These are phyloP conservation scores for Monodelphis domestica DNA, from an alignment of 2,797 vertebrate species.

Conservation along the genomic window DNA sequence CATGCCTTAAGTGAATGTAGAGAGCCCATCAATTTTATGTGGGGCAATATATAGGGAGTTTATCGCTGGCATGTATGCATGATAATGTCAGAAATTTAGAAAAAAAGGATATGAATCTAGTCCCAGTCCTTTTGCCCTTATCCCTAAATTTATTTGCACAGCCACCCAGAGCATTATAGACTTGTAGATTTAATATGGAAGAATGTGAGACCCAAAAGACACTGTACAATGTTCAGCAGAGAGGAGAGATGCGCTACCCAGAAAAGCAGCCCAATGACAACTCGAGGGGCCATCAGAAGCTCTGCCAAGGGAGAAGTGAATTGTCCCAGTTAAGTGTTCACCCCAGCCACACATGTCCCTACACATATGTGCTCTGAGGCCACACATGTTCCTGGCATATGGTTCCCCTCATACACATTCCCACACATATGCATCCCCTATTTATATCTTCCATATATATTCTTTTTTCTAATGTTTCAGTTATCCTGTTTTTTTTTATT, in stretches of 20 bases:
- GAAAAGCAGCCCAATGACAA: background rate
- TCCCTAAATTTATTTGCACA: background rate
- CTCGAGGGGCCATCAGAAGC: background rate
- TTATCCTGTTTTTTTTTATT: too few relatives aligned
- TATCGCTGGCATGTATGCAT: background rate
- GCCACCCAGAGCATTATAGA: background rate
- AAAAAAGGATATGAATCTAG: background rate
- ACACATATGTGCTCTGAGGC: background rate
- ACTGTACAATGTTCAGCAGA: background rate
- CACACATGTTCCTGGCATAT: background rate
- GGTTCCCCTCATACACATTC: background rate
- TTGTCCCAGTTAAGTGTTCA: background rate
- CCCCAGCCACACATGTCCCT: background rate
- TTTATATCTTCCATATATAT: background rate
- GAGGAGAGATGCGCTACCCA: background rate
- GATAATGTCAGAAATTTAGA: background rate
- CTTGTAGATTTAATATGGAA: background rate
- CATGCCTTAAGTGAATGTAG: background rate
- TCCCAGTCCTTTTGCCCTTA: background rate
- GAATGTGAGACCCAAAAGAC: background rate
- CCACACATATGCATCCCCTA: background rate
- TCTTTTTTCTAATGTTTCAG: too few relatives aligned
- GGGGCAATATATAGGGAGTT: background rate
- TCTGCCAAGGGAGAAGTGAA: background rate
- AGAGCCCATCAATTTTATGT: background rate